A percentile compares a stretch with the other conserved stretches of the same genome.
Conservation (phyloP, 2,113 vertebrate genomes). For the Rhinolophus ferrumequinum region DNA sequence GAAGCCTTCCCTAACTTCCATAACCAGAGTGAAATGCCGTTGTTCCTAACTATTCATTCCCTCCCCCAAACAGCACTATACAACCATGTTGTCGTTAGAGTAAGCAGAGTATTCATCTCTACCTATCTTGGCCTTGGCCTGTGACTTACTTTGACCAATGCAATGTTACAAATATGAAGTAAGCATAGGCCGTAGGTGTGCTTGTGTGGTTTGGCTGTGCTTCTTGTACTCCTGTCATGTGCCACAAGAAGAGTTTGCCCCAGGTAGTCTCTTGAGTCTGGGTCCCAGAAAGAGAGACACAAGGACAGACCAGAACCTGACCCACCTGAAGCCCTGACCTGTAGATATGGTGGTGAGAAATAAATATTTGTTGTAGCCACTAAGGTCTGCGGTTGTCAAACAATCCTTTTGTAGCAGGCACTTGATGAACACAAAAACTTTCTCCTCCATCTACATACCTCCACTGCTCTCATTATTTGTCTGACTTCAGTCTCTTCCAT, state of each 20-base stretch:
- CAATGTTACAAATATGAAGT: background rate
- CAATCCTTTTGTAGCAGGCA: background rate
- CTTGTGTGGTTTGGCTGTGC: background rate
- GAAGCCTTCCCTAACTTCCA: background rate
- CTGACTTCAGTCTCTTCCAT: background rate
- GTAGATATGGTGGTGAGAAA: background rate
- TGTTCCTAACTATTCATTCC: background rate
- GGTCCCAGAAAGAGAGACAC: background rate
- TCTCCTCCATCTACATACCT: background rate
- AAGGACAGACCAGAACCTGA: background rate
- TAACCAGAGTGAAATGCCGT: background rate
- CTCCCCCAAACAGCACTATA: background rate
- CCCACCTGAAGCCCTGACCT: background rate
- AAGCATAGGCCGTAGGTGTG: background rate
- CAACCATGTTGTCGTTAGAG: background rate
- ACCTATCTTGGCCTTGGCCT: background rate
- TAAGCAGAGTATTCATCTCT: background rate
- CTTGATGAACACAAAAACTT: background rate
- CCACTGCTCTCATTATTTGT: background rate
- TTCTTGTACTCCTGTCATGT: background rate
- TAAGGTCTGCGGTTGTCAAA: background rate
- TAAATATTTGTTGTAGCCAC: background rate
- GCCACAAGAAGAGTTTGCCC: background rate
- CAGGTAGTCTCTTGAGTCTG: background rate
- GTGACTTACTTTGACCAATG: background rate